A percentile compares a stretch with the other conserved stretches of the same genome.
These are phyloP conservation scores for Drosophila pegasa DNA, from an alignment of 2,888 invertebrate genomes.

Conservation along the genomic window DNA sequence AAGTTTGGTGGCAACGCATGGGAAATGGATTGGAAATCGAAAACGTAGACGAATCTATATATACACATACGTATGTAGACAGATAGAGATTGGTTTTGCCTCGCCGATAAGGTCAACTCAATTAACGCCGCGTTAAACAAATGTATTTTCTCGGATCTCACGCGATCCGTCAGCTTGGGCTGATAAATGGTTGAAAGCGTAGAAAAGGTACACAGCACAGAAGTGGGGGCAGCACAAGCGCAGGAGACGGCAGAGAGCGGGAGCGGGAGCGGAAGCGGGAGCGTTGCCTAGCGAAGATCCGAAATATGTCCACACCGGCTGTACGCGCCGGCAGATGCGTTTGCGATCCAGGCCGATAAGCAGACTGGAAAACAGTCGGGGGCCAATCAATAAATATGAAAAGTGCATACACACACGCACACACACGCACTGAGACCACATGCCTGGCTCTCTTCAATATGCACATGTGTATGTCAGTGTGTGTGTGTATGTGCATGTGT, in stretches of 20 bases:
- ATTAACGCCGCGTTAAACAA: constrained; percentile 72
- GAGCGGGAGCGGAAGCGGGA: background rate
- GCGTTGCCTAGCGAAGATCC: constrained; percentile 12
- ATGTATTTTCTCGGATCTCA: constrained; percentile 45
- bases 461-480: background rate
- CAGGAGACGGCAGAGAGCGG: background rate
- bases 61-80: background rate
- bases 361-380: constrained; percentile 31
- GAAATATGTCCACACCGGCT: constrained; percentile 35
- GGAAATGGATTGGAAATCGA: constrained; percentile 45
- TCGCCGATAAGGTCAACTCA: constrained; percentile 68
- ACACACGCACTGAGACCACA: background rate
- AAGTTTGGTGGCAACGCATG: constrained; percentile 22
- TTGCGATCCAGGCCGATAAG: constrained; percentile 36
- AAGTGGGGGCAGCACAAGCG: background rate
- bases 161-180: constrained; percentile 59
- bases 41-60: constrained; percentile 21
- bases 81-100: constrained; percentile 25
- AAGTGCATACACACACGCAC: constrained; percentile 5
- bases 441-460: constrained; percentile 1
- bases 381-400: constrained; percentile 45
- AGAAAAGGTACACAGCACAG: constrained; percentile 18
- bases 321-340: constrained; percentile 23
- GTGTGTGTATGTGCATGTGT: background rate
- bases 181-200: constrained; percentile 51